A percentile compares a stretch with the other conserved stretches of the same genome.
These are phyloP conservation scores for Leucozona laternaria DNA, from an alignment of 2,888 invertebrate genomes.

Conservation along the genomic window DNA sequence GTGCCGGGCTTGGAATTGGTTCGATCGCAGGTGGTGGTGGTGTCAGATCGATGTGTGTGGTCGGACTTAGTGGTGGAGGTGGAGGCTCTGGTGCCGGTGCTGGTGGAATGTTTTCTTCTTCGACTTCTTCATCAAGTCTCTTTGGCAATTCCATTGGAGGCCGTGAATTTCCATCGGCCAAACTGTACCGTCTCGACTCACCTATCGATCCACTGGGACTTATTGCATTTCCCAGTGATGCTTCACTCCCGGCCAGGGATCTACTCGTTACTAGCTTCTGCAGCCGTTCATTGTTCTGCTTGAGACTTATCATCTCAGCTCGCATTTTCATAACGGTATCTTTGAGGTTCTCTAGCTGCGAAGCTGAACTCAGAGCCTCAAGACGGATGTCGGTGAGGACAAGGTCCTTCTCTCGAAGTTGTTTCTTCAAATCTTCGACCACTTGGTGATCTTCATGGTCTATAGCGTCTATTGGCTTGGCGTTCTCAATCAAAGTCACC, in stretches of 20 bases:
- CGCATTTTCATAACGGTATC: slow-evolving; percentile 99
- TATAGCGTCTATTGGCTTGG: slow-evolving; percentile 83
- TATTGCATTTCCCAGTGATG: slow-evolving; percentile 85
- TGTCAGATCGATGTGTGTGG: slow-evolving; percentile 83
- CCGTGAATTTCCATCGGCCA: slow-evolving; percentile 85
- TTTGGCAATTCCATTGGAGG: slow-evolving; percentile 84
- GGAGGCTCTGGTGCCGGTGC: slow-evolving; percentile 83
- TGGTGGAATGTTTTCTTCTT: slow-evolving; percentile 83
- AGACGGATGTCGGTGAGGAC: slow-evolving; percentile 97
- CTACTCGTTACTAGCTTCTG: slow-evolving; percentile 92
- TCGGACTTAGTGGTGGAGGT: slow-evolving; percentile 82
- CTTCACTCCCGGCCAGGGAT: slow-evolving; percentile 87
- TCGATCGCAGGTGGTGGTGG: slow-evolving; percentile 83
- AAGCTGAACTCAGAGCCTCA: slow-evolving; percentile 98
- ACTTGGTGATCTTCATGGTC: slow-evolving; percentile 83
- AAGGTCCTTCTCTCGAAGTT: slow-evolving; percentile 97
- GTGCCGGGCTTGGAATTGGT: slow-evolving; percentile 80
- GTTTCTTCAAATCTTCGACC: slow-evolving; percentile 94
- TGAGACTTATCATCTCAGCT: slow-evolving; percentile 96
- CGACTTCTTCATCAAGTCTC: slow-evolving; percentile 82
- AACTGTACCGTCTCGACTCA: slow-evolving; percentile 86
- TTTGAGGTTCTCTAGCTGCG: slow-evolving; percentile 97
- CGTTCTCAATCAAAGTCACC: slow-evolving; percentile 83
- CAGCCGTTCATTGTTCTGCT: slow-evolving; percentile 97
- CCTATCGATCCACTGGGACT: slow-evolving; percentile 84